Evolutionary conservation across 2,797 vertebrate species (phyloP).

Genomic region (Microtus californicus): DNA sequence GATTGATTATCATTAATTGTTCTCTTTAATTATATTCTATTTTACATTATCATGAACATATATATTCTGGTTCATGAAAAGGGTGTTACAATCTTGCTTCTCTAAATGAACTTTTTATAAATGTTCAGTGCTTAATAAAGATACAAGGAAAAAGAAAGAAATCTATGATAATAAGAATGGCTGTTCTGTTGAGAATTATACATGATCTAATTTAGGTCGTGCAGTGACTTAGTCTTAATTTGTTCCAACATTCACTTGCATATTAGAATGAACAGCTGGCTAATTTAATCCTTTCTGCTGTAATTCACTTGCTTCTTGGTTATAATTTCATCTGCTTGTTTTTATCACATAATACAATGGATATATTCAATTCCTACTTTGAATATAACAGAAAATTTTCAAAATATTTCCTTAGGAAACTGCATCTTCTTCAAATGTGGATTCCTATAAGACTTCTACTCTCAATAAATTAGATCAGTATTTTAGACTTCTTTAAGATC

Average conservation of each 20-base stretch:
- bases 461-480: slow-evolving; percentile 48
- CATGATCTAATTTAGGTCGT: slow-evolving; percentile 73
- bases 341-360: slow-evolving; percentile 72
- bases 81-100: slow-evolving; percentile 69
- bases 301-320: slow-evolving; percentile 77
- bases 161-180: slow-evolving; percentile 69
- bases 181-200: slow-evolving; percentile 79
- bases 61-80: slow-evolving; percentile 73
- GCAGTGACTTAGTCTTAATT: slow-evolving; percentile 78
- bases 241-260: slow-evolving; percentile 77
- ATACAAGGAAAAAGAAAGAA: slow-evolving; percentile 77
- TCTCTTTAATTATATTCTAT: slow-evolving; percentile 78
- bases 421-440: slow-evolving; percentile 53
- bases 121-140: slow-evolving; percentile 75
- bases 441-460: slow-evolving; percentile 45
- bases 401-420: slow-evolving; percentile 70
- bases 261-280: slow-evolving; percentile 76
- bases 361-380: slow-evolving; percentile 63
- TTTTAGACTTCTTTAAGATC: slow-evolving; percentile 52
- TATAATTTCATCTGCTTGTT: slow-evolving; percentile 63
- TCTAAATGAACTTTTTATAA: slow-evolving; percentile 79
- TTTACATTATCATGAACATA: slow-evolving; percentile 70
- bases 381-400: slow-evolving; percentile 66
- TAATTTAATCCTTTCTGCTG: slow-evolving; percentile 81
- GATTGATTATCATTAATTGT: slow-evolving; percentile 68